These are phyloP conservation scores for Microplitis mediator DNA, from an alignment of 1,140 invertebrate genomes.

Conservation along the genomic window DNA sequence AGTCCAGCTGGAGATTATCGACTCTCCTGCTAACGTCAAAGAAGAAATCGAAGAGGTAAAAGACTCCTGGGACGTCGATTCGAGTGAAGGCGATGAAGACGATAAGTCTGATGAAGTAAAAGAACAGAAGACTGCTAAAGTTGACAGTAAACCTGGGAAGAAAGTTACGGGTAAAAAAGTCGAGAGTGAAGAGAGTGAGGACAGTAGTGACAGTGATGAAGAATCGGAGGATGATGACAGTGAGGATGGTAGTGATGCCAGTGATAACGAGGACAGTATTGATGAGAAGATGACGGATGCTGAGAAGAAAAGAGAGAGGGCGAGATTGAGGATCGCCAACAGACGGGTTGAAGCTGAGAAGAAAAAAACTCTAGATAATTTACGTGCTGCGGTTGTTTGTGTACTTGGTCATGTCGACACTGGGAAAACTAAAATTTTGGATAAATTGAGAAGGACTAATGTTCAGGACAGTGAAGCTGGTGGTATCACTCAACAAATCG, in stretches of 20 bases:
- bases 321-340: constrained; percentile 75
- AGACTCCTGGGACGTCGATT: constrained; percentile 84
- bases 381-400: constrained; percentile 96
- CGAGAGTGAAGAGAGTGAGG: constrained; percentile 59
- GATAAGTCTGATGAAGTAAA: constrained; percentile 42
- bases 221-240: constrained; percentile 62
- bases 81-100: constrained; percentile 70
- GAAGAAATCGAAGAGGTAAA: constrained; percentile 72
- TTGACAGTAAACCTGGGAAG: constrained; percentile 25
- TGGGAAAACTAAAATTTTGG: constrained; percentile 99
- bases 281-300: constrained; percentile 68
- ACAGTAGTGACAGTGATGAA: constrained; percentile 62
- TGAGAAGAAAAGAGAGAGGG: constrained; percentile 71
- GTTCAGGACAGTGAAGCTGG: constrained; percentile 99
- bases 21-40: constrained; percentile 50
- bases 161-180: not conserved
- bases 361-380: constrained; percentile 75
- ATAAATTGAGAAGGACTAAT: constrained; percentile 92
- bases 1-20: constrained; percentile 66
- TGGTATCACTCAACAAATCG: constrained; percentile 99
- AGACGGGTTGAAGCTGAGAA: constrained; percentile 84
- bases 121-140: constrained; percentile 40
- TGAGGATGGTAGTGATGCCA: constrained; percentile 64
- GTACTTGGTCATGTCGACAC: constrained; percentile 99
- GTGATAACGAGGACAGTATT: constrained; percentile 37